phyloP scores from a whole-genome alignment of 2,888 invertebrate species.

The Meiosimyza decipiens region DNA sequence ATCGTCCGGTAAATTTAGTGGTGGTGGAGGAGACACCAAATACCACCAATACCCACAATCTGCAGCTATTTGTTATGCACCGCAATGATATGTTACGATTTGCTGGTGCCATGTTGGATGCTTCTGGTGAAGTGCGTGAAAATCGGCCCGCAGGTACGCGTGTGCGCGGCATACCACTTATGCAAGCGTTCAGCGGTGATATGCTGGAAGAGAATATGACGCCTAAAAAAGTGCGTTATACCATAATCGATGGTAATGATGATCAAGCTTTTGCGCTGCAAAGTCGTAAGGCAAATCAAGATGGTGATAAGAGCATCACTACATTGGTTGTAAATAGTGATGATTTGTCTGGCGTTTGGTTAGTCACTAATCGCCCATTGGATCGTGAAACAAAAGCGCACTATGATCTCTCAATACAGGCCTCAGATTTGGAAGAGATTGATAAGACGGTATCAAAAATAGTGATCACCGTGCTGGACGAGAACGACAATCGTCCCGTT shows the following conservation, averaged over 20 bases:
- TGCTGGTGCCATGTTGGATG: constrained; percentile 72
- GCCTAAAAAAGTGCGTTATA: constrained; percentile 76
- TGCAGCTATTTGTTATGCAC: constrained; percentile 86
- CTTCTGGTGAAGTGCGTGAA: constrained; percentile 80
- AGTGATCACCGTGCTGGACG: constrained; percentile 80
- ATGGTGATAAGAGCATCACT: constrained; percentile 51
- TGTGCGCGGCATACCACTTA: constrained; percentile 77
- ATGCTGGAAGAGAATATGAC: constrained; percentile 46
- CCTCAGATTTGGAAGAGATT: constrained; percentile 81
- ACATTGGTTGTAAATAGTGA: constrained; percentile 60
- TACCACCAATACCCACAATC: constrained; percentile 80
- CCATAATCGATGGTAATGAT: constrained; percentile 82
- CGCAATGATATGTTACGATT: constrained; percentile 85
- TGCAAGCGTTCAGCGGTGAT: constrained; percentile 77
- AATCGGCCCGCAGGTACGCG: constrained; percentile 79
- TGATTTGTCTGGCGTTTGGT: constrained; percentile 75
- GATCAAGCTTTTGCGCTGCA: constrained; percentile 80
- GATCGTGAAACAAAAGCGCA: constrained; percentile 81
- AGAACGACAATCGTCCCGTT: constrained; percentile 91
- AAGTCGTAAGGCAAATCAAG: constrained; percentile 56
- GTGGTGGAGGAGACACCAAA: constrained; percentile 85
- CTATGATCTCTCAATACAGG: constrained; percentile 82
- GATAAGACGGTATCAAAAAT: constrained; percentile 86
- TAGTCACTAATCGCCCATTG: constrained; percentile 80
- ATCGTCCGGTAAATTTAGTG: constrained; percentile 83